Conservation (phyloP, 2,113 vertebrate genomes). For the Lonchura striata region DNA sequence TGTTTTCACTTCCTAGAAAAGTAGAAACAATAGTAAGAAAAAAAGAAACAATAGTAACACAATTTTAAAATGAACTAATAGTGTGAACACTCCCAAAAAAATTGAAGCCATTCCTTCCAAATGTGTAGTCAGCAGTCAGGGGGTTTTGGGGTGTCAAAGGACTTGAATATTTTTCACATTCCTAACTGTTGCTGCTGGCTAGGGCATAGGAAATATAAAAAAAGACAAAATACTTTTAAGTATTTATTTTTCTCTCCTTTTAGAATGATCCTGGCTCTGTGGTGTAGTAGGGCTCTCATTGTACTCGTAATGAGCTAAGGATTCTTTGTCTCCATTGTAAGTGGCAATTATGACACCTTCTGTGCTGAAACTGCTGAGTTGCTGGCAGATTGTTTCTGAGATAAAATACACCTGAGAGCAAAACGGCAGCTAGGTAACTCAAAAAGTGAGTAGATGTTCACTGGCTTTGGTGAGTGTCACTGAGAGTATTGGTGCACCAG, state of each 20-base stretch:
- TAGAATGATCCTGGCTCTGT: not conserved
- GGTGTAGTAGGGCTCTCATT: not conserved
- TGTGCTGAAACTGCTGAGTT: not conserved
- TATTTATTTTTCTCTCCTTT: not conserved
- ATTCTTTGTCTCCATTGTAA: slow-evolving; percentile 41
- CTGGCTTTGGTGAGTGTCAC: slow-evolving; percentile 19
- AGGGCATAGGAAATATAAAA: not conserved
- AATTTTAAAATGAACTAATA: not conserved
- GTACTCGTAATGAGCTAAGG: not conserved
- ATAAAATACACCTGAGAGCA: slow-evolving; percentile 11
- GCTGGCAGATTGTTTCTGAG: slow-evolving; percentile 9
- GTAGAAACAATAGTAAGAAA: not conserved
- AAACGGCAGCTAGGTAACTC: not conserved
- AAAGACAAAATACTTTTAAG: not conserved
- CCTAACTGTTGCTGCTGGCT: not conserved
- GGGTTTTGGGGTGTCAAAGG: accelerated
- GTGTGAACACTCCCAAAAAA: not conserved
- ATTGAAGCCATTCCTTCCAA: not conserved
- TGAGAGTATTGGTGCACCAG: not conserved
- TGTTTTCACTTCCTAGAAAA: not conserved
- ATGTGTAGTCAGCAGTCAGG: not conserved
- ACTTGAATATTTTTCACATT: not conserved
- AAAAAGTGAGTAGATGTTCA: not conserved
- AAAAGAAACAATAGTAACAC: not conserved
- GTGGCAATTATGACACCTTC: slow-evolving; percentile 10